Evolutionary conservation across 2,797 vertebrate genomes (phyloP).

Genomic region (Calcarius lapponicus): DNA sequence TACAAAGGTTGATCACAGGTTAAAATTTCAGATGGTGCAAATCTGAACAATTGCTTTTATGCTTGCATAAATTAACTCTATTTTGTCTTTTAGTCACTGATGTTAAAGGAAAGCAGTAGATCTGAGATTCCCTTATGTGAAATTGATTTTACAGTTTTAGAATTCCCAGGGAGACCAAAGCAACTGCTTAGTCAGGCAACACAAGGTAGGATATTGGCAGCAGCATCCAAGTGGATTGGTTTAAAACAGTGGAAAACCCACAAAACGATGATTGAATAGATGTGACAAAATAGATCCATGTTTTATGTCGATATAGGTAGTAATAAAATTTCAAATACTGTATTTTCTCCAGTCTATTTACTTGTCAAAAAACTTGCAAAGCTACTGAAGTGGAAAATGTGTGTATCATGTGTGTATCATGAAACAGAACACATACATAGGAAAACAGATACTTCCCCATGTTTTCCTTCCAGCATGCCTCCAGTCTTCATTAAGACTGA

Average conservation of each 20-base stretch:
- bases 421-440: neutral
- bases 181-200: neutral
- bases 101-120: neutral
- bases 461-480: neutral
- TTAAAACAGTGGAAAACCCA: neutral
- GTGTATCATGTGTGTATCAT: neutral
- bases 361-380: neutral
- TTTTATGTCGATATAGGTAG: neutral
- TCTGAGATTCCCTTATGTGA: neutral
- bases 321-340: neutral
- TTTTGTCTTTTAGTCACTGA: neutral
- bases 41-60: neutral
- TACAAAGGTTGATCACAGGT: neutral
- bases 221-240: neutral
- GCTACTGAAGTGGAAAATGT: neutral
- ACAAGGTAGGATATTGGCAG: neutral
- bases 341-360: neutral
- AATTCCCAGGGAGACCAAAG: neutral
- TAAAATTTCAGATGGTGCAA: constrained; percentile 35
- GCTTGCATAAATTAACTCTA: neutral
- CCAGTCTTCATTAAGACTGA: neutral
- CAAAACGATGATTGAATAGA: neutral
- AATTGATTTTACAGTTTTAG: neutral
- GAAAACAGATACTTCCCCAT: neutral
- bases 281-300: accelerated